Base-by-base conservation (phyloP, 2,888 invertebrate genomes). In the Lasioglossum morio region DNA sequence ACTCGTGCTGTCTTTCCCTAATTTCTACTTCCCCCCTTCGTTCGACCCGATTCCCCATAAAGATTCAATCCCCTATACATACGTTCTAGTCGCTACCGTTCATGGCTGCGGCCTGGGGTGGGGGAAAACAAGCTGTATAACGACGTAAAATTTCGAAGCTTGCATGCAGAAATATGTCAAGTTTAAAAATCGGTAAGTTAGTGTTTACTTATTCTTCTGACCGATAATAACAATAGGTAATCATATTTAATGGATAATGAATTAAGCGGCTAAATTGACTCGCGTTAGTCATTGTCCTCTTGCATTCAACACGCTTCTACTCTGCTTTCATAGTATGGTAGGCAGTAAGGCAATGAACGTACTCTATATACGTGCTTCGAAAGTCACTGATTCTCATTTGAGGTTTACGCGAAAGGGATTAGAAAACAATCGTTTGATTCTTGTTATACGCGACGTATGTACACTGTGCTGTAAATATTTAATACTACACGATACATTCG, bases 181-280 rank as follows among this genome's bases (percentile, higher is more conserved):
- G 96, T 95, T 95, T 96, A 96, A 96, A 96, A 96, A 96, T 96
- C 94, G 96, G 96, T 96, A 95, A 96, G 96, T 94, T 43, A 40
- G 53, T 79, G 66, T 79, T 69, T 46, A 77, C 27, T 72, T 66
- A 30, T 27, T 81, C 30, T 43, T 73, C 70, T 60, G 12, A 48
- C 43, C 16, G 73, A 81, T 70, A 23, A 70, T n/a, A 63, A n/a
- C 40, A n/a, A 72, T 69, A 7, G 69, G 46, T 48, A 37, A 57
- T 70, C 30, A 46, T 66, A 74, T 27, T 70, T 66, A 40, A 74
- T 57, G 57, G 60, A 43, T 70, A 77, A 77, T 48, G 46, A 85
- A 34, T 63, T 3, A 10, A 79, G 76, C 76, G 85, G 86, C 86
- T 86, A 77, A 79, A 69, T 77, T 77, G 73, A 77, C 74, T 85